Evolutionary conservation across 2,113 vertebrate genomes (phyloP), one percentile per base, ranked within the genome.

Genomic region (Empidonax alnorum): DNA sequence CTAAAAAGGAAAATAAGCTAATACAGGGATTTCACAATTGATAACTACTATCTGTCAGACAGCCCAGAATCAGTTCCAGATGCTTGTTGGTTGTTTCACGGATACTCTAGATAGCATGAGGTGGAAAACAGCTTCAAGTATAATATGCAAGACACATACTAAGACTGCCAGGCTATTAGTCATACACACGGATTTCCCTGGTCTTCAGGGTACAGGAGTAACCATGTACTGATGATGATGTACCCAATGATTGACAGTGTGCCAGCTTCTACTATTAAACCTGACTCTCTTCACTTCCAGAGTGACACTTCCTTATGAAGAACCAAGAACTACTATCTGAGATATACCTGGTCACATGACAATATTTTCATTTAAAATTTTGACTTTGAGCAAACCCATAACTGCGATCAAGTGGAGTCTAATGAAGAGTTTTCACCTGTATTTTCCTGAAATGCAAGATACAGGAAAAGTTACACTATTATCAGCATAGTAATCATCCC

Each of bases 171-270:
- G 47, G 35, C 23, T 33, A 55, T 67, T 41, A 88, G 35, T 14
- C 1, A 2, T 52, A 44, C n/a, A 37, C 6, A 20, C 1, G 3
- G 65, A 83, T 86, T 86, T 81, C n/a, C 35, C 0, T n/a, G 24
- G 17, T 39, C 23, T 80, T 77, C 17, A 66, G 28, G 31, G 31
- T 11, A 47, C 9, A 87, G 49, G 24, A 93, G 6, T 37, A 84
- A n/a, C 35, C n/a, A 44, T 13, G 66, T 35, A 30, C 20, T 6
- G 9, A 25, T 30, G 23, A 10, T 2, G 2, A 44, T n/a, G 39
- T 8, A 49, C 12, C 24, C 58, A 80, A 0, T 7, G 25, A 76
- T 1, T 55, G 53, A 87, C 22, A 14, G 7, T 3, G 15, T 39
- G 44, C 49, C 58, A 77, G 55, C 17, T 22, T 62, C 11, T 14